These are phyloP conservation scores for Labeo catla DNA, from an alignment of 2,113 vertebrate species.

Conservation along the genomic window DNA sequence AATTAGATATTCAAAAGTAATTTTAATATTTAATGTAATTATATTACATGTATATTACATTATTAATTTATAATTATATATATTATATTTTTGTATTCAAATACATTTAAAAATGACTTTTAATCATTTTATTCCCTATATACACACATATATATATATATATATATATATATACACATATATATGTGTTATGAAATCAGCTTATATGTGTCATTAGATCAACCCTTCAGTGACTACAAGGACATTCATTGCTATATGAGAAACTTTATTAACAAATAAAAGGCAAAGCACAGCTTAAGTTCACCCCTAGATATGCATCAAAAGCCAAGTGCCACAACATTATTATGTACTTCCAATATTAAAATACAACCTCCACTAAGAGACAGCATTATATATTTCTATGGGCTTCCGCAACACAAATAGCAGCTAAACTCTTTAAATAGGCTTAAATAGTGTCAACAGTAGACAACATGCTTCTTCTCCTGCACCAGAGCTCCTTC, in stretches of 20 bases:
- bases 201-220: background rate
- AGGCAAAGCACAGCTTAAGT: conserved; percentile 73
- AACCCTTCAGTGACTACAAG: background rate
- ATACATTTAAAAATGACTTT: too few relatives aligned
- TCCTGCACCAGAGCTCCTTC: conserved; percentile 63
- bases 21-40: too few relatives aligned
- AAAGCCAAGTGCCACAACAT: conserved; percentile 65
- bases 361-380: conserved; percentile 73
- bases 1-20: too few relatives aligned
- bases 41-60: too few relatives aligned
- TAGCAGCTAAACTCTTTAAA: conserved; percentile 63
- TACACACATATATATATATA: too few relatives aligned
- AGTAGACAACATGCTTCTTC: conserved; percentile 67
- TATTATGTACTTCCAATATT: conserved; percentile 65
- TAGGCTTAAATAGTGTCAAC: conserved; percentile 55
- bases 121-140: too few relatives aligned
- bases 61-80: too few relatives aligned
- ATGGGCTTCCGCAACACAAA: conserved; percentile 65
- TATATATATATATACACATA: too few relatives aligned
- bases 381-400: conserved; percentile 69
- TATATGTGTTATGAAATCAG: too few relatives aligned
- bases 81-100: too few relatives aligned
- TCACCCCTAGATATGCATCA: conserved; percentile 62
- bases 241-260: conserved; percentile 49
- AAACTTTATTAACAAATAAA: conserved; percentile 80